phyloP scores from a whole-genome alignment of 1,140 invertebrate genomes.

The Arctopsyche grandis region DNA sequence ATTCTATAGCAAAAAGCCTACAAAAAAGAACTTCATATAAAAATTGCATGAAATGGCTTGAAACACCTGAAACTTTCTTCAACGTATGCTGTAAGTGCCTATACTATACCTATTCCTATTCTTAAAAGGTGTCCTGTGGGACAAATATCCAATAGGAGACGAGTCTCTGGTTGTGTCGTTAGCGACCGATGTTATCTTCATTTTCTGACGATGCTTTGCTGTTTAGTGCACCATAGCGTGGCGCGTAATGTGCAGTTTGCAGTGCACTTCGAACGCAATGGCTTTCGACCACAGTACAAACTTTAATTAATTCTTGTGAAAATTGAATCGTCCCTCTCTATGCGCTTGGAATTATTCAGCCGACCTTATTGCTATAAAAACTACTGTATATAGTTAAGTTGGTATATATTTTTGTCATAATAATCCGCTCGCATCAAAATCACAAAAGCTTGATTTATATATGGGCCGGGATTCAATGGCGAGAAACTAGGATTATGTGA shows the following conservation, averaged over 20 bases:
- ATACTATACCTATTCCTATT: neutral
- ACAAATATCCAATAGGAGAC: neutral
- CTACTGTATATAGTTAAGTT: neutral
- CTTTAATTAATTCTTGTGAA: no score
- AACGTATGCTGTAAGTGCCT: neutral
- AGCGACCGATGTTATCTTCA: slow-evolving; percentile 3
- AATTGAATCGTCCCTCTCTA: no score
- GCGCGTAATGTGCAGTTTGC: neutral
- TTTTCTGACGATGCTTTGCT: neutral
- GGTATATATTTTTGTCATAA: neutral
- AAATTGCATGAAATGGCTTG: no score
- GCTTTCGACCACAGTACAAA: no score
- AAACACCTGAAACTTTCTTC: neutral
- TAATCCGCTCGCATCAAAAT: neutral
- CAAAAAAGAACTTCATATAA: no score
- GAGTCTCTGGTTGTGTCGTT: neutral
- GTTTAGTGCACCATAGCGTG: neutral
- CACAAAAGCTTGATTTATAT: slow-evolving; percentile 26
- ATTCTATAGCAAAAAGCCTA: no score
- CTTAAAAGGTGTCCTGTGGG: neutral
- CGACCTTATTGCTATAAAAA: neutral
- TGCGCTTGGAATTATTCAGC: neutral
- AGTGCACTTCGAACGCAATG: neutral
- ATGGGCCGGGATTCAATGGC: neutral
- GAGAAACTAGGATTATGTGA: slow-evolving; percentile 6